Percentiles rank a stretch among this genome's conserved stretches.
phyloP scores from a whole-genome alignment of 2,797 vertebrate species.

The Luscinia luscinia region DNA sequence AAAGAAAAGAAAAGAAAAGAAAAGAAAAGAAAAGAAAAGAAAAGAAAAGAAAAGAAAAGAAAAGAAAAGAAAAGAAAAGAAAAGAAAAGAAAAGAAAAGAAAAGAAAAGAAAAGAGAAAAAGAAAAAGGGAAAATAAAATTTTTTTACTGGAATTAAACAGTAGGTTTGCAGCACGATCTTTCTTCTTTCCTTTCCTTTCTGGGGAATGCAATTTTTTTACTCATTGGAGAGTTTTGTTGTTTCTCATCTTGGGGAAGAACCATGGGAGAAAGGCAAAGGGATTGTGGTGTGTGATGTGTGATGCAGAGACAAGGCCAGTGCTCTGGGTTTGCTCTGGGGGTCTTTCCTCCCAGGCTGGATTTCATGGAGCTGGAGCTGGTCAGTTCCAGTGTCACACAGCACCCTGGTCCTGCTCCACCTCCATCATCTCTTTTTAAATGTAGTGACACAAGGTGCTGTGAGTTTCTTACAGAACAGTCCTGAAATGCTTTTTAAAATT shows the following conservation, averaged over 20 bases:
- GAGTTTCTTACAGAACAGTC: background rate
- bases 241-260: background rate
- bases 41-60: no score
- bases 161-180: slow-evolving; percentile 48
- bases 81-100: no score
- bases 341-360: background rate
- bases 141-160: slow-evolving; percentile 58
- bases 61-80: no score
- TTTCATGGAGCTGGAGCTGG: background rate
- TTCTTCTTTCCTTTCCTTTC: slow-evolving; percentile 25
- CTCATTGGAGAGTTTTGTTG: background rate
- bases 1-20: no score
- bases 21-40: no score
- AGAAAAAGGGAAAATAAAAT: background rate
- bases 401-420: background rate
- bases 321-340: background rate
- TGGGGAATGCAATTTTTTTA: background rate
- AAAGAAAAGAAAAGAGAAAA: background rate
- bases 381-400: background rate
- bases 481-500: background rate
- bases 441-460: background rate
- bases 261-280: background rate
- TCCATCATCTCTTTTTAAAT: background rate
- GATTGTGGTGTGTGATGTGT: background rate
- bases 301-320: background rate